Base-by-base conservation (phyloP, 2,113 vertebrate species). In the Chaetodon auriga region DNA sequence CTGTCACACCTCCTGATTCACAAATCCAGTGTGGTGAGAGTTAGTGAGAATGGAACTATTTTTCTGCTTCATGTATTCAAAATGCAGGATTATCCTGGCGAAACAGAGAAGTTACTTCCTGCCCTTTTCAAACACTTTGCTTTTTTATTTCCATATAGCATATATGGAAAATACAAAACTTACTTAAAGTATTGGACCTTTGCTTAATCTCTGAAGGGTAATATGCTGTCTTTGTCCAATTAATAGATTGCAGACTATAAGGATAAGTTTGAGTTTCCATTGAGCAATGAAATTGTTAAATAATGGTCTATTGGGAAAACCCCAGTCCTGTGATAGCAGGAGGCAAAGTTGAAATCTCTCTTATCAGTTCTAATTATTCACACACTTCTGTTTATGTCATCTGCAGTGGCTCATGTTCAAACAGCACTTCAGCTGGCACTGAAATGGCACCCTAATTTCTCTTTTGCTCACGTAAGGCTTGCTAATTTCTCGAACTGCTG, bases 1-100 rank as follows among this genome's bases (percentile, higher is more conserved):
- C 80, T 82, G 76, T 89, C 85, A 74, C 72, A 84, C 78, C 70
- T 69, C 45, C 53, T 72, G 64, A 78, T 68, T 87, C 60, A 41
- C 57, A 78, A 75, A 83, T 77, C 58, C 73, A 78, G 35, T 68
- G 43, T 23, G 62, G 76, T 16, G n/a, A 71, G 79, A 80, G 78
- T 66, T 75, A 6, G 61, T 21, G n/a, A 82, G n/a, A 86, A 77
- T 35, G 11, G 25, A 83, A 62, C 66, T 35, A 18, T 71, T 73
- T 75, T 79, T 60, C 46, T 53, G 36, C 51, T 68, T 19, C 36
- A 1, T 73, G 41, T 18, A 19, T 63, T 57, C 4, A 57, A 16
- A 76, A 63, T 68, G 4, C 57, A 57, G 63, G 12, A 51, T 45
- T 64, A 60, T 60, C 41, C 54, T 7, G n/a, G 15, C 75, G 36